Evolutionary conservation across 2,113 vertebrate species (phyloP).

Genomic region (Peromyscus californicus): DNA sequence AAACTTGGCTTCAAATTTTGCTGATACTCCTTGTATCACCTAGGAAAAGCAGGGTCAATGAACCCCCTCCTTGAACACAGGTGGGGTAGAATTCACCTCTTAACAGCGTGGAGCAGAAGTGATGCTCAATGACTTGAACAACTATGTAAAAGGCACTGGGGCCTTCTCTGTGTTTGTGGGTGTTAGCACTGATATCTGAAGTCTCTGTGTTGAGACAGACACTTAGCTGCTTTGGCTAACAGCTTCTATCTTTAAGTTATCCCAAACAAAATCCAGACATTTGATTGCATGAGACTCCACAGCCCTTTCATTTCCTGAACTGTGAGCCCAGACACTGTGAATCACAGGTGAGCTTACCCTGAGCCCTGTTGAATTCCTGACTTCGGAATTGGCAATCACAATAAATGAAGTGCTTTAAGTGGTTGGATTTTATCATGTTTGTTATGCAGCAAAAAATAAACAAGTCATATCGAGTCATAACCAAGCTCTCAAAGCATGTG

Average conservation of each 20-base stretch:
- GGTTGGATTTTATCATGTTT: not conserved
- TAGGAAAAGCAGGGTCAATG: not conserved
- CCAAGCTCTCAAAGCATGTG: not conserved
- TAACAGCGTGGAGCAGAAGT: not conserved
- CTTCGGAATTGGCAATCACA: not conserved
- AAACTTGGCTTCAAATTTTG: not conserved
- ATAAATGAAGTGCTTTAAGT: not conserved
- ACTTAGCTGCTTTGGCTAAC: accelerated
- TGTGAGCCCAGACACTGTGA: not conserved
- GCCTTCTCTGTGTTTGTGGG: not conserved
- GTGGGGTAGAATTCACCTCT: not conserved
- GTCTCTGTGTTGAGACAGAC: not conserved
- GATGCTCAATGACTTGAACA: not conserved
- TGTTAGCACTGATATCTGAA: not conserved
- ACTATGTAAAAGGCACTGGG: not conserved
- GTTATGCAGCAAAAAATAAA: not conserved
- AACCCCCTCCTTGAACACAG: not conserved
- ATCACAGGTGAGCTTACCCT: not conserved
- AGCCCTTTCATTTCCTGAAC: not conserved
- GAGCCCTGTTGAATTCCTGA: not conserved
- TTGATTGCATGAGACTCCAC: not conserved
- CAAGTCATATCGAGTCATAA: not conserved
- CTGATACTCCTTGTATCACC: not conserved
- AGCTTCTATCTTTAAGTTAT: not conserved
- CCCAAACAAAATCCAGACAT: not conserved